Evolutionary conservation across 2,113 vertebrate species (phyloP).

Genomic region (Periophthalmus modestus): DNA sequence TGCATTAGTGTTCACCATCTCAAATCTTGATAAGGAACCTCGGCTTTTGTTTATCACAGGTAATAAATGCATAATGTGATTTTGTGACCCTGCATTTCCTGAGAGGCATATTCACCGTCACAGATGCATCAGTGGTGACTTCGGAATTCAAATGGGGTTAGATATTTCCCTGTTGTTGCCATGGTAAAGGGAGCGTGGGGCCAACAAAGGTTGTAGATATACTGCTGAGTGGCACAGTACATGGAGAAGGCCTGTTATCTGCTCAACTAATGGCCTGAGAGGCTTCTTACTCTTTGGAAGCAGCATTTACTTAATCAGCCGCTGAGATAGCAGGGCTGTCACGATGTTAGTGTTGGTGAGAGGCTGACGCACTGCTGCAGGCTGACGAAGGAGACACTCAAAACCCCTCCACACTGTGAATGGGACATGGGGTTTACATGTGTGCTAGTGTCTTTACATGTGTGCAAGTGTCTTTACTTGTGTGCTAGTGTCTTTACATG

Average conservation of each 20-base stretch:
- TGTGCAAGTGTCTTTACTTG: no score
- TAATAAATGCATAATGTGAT: conserved; percentile 10
- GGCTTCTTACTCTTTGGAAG: conserved; percentile 67
- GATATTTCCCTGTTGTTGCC: conserved; percentile 8
- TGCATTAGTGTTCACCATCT: conserved; percentile 34
- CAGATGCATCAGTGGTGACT: conserved; percentile 11
- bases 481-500: no score
- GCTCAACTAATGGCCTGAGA: conserved; percentile 72
- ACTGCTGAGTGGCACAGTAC: conserved; percentile 67
- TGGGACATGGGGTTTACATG: neutral
- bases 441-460: neutral
- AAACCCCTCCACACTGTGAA: neutral
- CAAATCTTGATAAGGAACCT: conserved; percentile 27
- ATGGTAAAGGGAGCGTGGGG: conserved; percentile 34
- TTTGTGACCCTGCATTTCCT: neutral
- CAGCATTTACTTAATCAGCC: conserved; percentile 74
- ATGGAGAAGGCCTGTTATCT: conserved; percentile 65
- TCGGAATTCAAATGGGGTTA: conserved; percentile 22
- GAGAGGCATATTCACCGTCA: neutral
- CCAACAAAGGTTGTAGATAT: conserved; percentile 65
- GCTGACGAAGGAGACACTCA: conserved; percentile 3
- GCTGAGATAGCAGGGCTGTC: conserved; percentile 68
- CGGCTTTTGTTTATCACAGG: conserved; percentile 11
- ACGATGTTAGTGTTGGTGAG: conserved; percentile 43
- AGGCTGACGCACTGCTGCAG: conserved; percentile 38